Evolutionary conservation across 2,113 vertebrate genomes (phyloP).

Genomic region (Platysternon megacephalum): DNA sequence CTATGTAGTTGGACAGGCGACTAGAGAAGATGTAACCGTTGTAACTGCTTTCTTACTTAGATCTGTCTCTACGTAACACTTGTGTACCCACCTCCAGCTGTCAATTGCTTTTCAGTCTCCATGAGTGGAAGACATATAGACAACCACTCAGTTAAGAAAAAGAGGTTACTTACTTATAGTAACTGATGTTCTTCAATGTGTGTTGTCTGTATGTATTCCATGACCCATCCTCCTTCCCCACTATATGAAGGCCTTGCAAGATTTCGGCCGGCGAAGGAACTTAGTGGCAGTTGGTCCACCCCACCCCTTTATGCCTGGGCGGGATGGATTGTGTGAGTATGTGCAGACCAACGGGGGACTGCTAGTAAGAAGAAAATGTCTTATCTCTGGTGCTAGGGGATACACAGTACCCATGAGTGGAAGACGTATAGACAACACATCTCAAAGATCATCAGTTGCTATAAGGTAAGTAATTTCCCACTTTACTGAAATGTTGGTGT

Average conservation of each 20-base stretch:
- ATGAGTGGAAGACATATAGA: too few species aligned
- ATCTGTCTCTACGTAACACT: not conserved
- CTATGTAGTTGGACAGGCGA: not conserved
- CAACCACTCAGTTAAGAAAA: not conserved
- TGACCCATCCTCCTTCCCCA: not conserved
- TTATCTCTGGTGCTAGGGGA: too few species aligned
- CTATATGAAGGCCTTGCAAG: not conserved
- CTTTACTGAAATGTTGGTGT: not conserved
- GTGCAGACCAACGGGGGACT: not conserved
- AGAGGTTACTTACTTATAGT: not conserved
- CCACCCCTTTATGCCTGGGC: not conserved
- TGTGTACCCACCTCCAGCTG: not conserved
- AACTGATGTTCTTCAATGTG: not conserved
- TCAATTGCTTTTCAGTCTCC: not conserved
- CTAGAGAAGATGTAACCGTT: not conserved
- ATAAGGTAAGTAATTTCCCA: not conserved
- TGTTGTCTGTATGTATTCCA: not conserved
- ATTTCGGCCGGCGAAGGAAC: not conserved
- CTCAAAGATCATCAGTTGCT: not conserved
- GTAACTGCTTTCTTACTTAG: not conserved
- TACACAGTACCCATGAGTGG: not conserved
- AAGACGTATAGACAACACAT: not conserved
- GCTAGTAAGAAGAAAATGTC: not conserved
- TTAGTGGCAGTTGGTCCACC: not conserved
- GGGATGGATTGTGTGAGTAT: not conserved